Evolutionary conservation across 2,113 vertebrate genomes (phyloP).

Genomic region (Coregonus clupeaformis): DNA sequence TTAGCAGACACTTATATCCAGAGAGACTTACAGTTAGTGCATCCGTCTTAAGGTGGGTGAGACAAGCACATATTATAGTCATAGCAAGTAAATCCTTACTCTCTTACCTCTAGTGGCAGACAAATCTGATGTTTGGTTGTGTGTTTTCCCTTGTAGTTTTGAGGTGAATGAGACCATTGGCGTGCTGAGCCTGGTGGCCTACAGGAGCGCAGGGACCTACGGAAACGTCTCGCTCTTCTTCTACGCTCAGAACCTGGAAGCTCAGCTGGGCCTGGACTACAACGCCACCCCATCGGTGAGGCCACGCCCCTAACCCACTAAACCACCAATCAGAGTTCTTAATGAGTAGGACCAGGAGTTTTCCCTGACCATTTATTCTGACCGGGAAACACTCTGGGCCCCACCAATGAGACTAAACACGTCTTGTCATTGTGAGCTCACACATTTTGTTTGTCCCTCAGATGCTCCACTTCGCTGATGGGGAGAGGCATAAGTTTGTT

Average conservation of each 20-base stretch:
- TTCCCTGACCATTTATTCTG: no score
- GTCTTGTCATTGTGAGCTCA: neutral
- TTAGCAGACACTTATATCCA: no score
- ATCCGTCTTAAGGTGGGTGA: no score
- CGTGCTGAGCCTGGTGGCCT: conserved; percentile 75
- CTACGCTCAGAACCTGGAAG: conserved; percentile 90
- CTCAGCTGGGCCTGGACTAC: conserved; percentile 89
- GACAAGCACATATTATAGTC: no score
- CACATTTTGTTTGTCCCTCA: conserved; percentile 42
- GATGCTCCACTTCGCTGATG: conserved; percentile 87
- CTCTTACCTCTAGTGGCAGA: no score
- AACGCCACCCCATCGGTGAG: conserved; percentile 81
- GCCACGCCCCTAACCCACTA: neutral
- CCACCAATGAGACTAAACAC: no score
- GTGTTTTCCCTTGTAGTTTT: conserved; percentile 70
- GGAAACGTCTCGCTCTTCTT: conserved; percentile 87
- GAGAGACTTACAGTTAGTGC: no score
- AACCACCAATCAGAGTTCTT: neutral
- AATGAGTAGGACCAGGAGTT: no score
- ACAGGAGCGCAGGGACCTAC: conserved; percentile 77
- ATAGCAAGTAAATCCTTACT: no score
- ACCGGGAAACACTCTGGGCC: no score
- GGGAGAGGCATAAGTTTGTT: conserved; percentile 83
- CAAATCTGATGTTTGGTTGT: neutral
- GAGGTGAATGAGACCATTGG: conserved; percentile 84